Conservation (phyloP, 1,140 invertebrate genomes). For the Ooceraea biroi region DNA sequence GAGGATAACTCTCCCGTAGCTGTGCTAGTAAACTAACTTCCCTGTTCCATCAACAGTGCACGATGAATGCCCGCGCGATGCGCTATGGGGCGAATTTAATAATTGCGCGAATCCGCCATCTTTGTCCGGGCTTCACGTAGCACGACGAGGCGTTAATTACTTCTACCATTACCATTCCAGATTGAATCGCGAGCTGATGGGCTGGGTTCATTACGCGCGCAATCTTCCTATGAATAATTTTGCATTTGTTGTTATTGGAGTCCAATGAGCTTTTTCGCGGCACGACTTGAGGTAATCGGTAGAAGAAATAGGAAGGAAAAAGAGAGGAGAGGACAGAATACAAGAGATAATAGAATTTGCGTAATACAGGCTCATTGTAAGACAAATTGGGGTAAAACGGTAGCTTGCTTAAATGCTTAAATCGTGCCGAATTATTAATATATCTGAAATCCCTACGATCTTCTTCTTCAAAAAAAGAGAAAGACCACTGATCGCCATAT, state of each 20-base stretch:
- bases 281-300: neutral
- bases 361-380: too few relatives aligned
- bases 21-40: conserved; percentile 37
- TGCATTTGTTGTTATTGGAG: conserved; percentile 51
- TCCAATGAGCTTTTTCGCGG: conserved; percentile 22
- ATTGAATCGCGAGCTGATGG: conserved; percentile 42
- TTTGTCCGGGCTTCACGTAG: conserved; percentile 27
- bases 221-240: conserved; percentile 57
- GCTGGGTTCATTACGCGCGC: conserved; percentile 27
- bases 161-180: conserved; percentile 55
- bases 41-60: conserved; percentile 33
- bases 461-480: neutral
- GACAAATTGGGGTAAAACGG: neutral
- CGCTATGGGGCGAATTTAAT: conserved; percentile 51
- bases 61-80: conserved; percentile 23
- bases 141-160: conserved; percentile 43
- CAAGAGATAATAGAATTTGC: too few relatives aligned
- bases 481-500: neutral
- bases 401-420: neutral
- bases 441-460: neutral
- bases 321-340: too few relatives aligned
- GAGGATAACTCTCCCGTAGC: neutral
- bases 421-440: neutral
- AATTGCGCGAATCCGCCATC: conserved; percentile 52
- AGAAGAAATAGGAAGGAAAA: neutral